A percentile compares a stretch with the other conserved stretches of the same genome.
Evolutionary conservation across 2,113 vertebrate species (phyloP).

Genomic region (Polypterus senegalus): DNA sequence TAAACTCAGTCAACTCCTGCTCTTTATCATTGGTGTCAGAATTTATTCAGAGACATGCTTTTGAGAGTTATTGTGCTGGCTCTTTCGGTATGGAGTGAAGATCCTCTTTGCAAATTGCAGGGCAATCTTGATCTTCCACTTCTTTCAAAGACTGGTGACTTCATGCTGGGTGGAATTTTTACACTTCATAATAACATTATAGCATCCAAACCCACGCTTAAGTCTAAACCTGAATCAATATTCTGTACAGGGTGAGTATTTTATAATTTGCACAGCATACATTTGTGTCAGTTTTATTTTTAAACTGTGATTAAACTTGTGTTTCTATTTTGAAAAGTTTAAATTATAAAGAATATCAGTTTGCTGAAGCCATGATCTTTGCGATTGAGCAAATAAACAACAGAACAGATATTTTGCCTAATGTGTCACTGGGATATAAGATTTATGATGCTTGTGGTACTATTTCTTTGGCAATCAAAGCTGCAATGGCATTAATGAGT

Average conservation of each 20-base stretch:
- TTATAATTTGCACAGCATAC: background rate
- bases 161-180: conserved; percentile 1
- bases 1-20: too few relatives aligned
- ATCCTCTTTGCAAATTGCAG: background rate
- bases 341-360: conserved; percentile 33
- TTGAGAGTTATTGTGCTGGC: too few relatives aligned
- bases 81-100: background rate
- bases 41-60: too few relatives aligned
- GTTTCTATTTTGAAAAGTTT: background rate
- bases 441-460: conserved; percentile 55
- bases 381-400: conserved; percentile 56
- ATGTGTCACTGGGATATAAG: conserved; percentile 45
- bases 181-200: background rate
- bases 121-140: background rate
- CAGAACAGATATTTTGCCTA: conserved; percentile 42
- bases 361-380: conserved; percentile 57
- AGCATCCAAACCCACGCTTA: background rate
- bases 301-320: background rate
- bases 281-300: background rate
- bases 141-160: conserved; percentile 1
- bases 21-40: too few relatives aligned
- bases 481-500: conserved; percentile 49
- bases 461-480: conserved; percentile 44
- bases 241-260: background rate
- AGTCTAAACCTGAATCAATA: background rate